Percentiles rank a stretch among this genome's conserved stretches.
Evolutionary conservation across 2,797 vertebrate genomes (phyloP).

Genomic region (Danio tinwini): DNA sequence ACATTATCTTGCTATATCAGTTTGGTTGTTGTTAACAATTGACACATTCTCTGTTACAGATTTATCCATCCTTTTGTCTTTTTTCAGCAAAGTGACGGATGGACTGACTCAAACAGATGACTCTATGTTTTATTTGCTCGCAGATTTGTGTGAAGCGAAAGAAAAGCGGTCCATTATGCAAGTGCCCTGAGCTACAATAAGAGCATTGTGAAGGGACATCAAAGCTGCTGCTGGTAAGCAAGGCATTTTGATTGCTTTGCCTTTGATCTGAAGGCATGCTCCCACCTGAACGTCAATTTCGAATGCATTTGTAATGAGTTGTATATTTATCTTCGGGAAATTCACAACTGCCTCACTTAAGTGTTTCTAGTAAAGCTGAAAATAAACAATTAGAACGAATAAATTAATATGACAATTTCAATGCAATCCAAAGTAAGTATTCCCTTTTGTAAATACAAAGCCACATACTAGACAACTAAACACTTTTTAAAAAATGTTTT

Average conservation of each 20-base stretch:
- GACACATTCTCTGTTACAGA: background rate
- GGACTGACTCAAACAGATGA: conserved; percentile 13
- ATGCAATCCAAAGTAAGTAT: no score
- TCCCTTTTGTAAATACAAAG: no score
- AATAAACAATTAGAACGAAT: conserved; percentile 35
- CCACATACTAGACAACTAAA: no score
- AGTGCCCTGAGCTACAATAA: conserved; percentile 49
- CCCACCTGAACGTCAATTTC: conserved; percentile 71
- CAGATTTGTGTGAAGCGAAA: conserved; percentile 29
- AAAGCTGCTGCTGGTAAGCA: conserved; percentile 76
- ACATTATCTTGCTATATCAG: background rate
- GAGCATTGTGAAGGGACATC: conserved; percentile 69
- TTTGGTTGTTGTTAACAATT: background rate
- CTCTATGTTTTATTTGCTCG: conserved; percentile 39
- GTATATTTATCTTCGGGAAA: conserved; percentile 67
- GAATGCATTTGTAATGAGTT: conserved; percentile 73
- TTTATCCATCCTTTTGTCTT: conserved; percentile 14
- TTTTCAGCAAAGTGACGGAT: background rate
- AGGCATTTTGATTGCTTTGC: conserved; percentile 75
- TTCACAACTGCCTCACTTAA: conserved; percentile 66
- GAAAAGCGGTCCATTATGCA: conserved; percentile 33
- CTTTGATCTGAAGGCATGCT: conserved; percentile 80
- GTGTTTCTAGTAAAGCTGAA: conserved; percentile 42
- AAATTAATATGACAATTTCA: conserved; percentile 44
- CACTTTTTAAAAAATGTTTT: no score